Conservation (phyloP, 2,113 vertebrate species). For the Mohoua ochrocephala region DNA sequence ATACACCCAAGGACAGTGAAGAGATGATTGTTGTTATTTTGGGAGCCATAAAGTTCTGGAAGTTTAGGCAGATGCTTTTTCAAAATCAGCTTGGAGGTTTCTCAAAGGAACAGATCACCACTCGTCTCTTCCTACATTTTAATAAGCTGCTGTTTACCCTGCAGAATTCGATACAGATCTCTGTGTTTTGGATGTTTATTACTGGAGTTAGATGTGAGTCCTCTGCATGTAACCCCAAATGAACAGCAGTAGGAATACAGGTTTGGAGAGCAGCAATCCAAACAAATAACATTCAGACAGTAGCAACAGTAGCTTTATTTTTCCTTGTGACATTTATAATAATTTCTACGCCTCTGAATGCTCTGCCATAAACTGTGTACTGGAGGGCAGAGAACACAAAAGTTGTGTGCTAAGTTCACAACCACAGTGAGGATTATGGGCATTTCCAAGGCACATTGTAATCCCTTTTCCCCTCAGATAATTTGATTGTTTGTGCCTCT, state of each 20-base stretch:
- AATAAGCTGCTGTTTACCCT: not conserved
- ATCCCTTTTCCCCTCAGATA: not conserved
- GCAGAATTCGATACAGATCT: not conserved
- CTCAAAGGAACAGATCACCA: not conserved
- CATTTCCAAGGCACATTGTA: not conserved
- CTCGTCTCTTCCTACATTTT: not conserved
- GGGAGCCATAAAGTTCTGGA: not conserved
- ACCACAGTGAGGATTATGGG: not conserved
- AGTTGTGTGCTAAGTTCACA: not conserved
- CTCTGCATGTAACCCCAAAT: not conserved
- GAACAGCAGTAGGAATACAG: not conserved
- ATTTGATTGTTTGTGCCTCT: not conserved
- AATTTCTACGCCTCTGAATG: not conserved
- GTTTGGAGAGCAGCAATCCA: not conserved
- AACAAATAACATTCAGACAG: not conserved
- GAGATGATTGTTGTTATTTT: not conserved
- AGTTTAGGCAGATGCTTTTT: not conserved
- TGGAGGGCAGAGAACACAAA: not conserved
- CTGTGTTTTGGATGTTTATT: not conserved
- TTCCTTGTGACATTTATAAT: not conserved
- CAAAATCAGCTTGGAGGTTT: not conserved
- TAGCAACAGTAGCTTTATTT: not conserved
- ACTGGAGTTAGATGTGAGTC: not conserved
- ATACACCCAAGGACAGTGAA: not conserved
- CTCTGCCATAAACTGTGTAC: not conserved